phyloP scores from a whole-genome alignment of 2,888 invertebrate species.

The Pilophorus perplexus region DNA sequence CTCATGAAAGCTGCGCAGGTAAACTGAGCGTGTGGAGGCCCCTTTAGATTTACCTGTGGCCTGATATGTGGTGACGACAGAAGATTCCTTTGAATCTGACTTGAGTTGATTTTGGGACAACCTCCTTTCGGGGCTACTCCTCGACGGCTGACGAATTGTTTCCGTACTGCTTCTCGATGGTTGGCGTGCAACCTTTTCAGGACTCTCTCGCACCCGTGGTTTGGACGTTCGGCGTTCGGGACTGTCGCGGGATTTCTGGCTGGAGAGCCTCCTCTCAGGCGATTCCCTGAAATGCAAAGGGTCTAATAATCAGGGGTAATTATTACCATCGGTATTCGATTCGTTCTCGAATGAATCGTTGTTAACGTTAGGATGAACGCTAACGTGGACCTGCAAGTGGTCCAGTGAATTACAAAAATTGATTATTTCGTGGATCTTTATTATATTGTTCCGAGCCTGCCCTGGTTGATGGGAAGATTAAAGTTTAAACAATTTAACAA shows the following conservation, averaged over 20 bases:
- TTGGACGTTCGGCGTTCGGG: conserved; percentile 22
- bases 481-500: too few species aligned
- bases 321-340: background rate
- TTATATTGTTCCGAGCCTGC: too few species aligned
- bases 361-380: too few species aligned
- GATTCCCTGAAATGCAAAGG: conserved; percentile 14
- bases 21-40: too few species aligned
- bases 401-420: too few species aligned
- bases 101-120: conserved; percentile 7
- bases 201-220: conserved; percentile 5
- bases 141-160: conserved; percentile 9
- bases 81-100: conserved; percentile 20
- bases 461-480: too few species aligned
- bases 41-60: conserved; percentile 22
- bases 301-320: background rate
- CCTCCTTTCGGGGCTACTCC: conserved; percentile 30
- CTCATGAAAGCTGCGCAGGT: too few species aligned
- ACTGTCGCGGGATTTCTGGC: conserved; percentile 40
- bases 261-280: conserved; percentile 6
- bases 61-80: conserved; percentile 23
- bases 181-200: conserved; percentile 17
- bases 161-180: conserved; percentile 25
- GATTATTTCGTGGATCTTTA: too few species aligned
- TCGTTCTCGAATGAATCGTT: background rate
- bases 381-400: too few species aligned